Conservation (phyloP, 2,888 invertebrate genomes). For the Phengaris arion region DNA sequence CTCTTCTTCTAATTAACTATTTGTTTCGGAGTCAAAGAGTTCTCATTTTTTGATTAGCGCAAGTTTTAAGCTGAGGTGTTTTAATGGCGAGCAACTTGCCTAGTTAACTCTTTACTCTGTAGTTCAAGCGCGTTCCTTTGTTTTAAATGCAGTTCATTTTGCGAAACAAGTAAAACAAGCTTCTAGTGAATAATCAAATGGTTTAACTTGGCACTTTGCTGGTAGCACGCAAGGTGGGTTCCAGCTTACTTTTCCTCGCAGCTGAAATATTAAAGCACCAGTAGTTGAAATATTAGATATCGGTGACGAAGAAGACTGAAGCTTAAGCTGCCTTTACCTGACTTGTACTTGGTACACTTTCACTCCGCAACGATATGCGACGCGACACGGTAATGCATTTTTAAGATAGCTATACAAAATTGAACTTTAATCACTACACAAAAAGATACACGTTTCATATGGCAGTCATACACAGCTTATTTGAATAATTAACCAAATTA, state of each 20-base stretch:
- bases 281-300: too few species aligned
- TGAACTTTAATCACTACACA: too few species aligned
- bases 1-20: constrained; percentile 74
- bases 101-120: neutral
- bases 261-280: too few species aligned
- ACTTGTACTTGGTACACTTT: too few species aligned
- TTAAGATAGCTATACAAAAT: too few species aligned
- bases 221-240: neutral
- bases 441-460: too few species aligned
- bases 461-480: too few species aligned
- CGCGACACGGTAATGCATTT: too few species aligned
- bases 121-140: neutral
- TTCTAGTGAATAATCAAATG: constrained; percentile 6
- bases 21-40: constrained; percentile 71
- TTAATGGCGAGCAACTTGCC: constrained; percentile 8
- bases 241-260: neutral
- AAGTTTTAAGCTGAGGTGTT: constrained; percentile 28
- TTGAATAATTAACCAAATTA: too few species aligned
- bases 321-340: too few species aligned
- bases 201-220: neutral
- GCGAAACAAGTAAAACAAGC: neutral
- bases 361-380: too few species aligned
- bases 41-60: constrained; percentile 43
- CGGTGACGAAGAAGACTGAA: too few species aligned
- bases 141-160: constrained; percentile 15